phyloP scores from a whole-genome alignment of 37 sponge, comb jelly and placozoan species.

The Chondrilla cf. caribensis region DNA sequence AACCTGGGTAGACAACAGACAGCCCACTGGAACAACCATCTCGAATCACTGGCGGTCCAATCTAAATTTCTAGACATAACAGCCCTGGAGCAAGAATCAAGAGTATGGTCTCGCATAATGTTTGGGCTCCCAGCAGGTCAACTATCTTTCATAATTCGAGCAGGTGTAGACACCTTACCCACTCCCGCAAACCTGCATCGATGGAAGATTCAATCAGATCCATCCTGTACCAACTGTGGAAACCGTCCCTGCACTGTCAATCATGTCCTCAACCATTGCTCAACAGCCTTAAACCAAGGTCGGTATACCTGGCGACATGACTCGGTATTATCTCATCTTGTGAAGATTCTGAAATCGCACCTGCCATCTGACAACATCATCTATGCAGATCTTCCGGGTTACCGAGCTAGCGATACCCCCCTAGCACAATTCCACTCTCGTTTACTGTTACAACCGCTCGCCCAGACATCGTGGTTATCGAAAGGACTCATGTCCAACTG shows the following conservation, averaged over 20 bases:
- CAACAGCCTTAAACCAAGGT: conserved; percentile 5
- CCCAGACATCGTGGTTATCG: conserved; percentile 28
- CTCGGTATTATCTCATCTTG: not conserved
- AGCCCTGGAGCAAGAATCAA: not conserved
- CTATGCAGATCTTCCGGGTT: not conserved
- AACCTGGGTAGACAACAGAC: not conserved
- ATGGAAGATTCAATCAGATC: conserved; percentile 7
- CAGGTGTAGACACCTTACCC: conserved; percentile 7
- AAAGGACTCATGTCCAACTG: not conserved
- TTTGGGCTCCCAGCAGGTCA: not conserved
- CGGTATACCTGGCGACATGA: conserved; percentile 37
- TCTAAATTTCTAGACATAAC: not conserved
- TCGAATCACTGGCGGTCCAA: not conserved
- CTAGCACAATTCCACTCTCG: conserved; percentile 9
- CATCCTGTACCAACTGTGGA: not conserved
- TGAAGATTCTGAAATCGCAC: not conserved
- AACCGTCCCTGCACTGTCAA: not conserved
- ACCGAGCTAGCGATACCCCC: not conserved
- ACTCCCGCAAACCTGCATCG: conserved; percentile 4
- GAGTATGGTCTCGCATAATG: not conserved
- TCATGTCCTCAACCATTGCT: conserved; percentile 19
- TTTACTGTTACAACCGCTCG: not conserved
- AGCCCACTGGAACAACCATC: not conserved
- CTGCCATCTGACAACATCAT: too few relatives aligned
- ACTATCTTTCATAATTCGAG: not conserved